Percentiles rank a stretch among this genome's conserved stretches.
phyloP scores from a whole-genome alignment of 2,888 invertebrate genomes.

The Trissolcus brochymenae region DNA sequence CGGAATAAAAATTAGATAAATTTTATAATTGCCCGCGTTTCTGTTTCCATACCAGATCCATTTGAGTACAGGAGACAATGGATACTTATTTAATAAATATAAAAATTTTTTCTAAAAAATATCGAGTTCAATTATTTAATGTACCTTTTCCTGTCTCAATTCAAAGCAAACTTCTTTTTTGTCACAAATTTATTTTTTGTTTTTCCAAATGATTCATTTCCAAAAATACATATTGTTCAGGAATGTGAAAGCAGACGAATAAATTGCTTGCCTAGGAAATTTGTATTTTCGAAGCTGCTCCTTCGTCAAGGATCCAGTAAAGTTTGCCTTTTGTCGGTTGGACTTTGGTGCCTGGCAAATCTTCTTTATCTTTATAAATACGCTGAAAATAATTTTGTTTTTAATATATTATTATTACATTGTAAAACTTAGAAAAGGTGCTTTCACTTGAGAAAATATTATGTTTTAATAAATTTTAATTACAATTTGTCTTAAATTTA shows the following conservation, averaged over 20 bases:
- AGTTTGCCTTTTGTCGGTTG: conserved; percentile 83
- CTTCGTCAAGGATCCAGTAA: conserved; percentile 77
- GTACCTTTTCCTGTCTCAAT: not conserved
- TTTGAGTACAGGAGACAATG: conserved; percentile 62
- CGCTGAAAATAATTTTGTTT: conserved; percentile 82
- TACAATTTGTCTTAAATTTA: too few relatives aligned
- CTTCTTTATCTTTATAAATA: conserved; percentile 85
- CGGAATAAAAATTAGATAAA: conserved; percentile 37
- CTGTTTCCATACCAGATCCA: conserved; percentile 41
- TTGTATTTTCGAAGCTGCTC: conserved; percentile 62
- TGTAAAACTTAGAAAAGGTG: too few relatives aligned
- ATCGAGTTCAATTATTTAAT: conserved; percentile 2
- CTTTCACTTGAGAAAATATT: too few relatives aligned
- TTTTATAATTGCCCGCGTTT: conserved; percentile 29
- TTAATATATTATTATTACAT: too few relatives aligned
- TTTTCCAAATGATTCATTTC: conserved; percentile 1
- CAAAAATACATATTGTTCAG: not conserved
- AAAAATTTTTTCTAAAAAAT: conserved; percentile 39
- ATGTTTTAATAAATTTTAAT: too few relatives aligned
- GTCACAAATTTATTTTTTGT: conserved; percentile 22
- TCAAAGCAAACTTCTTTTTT: not conserved
- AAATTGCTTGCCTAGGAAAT: too few relatives aligned
- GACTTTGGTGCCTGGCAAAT: conserved; percentile 87
- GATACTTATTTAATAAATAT: conserved; percentile 41
- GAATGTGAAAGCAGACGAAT: too few relatives aligned